Percentiles rank a stretch among this genome's conserved stretches.
phyloP scores from a whole-genome alignment of 2,888 invertebrate genomes.

The Agrochola macilenta region DNA sequence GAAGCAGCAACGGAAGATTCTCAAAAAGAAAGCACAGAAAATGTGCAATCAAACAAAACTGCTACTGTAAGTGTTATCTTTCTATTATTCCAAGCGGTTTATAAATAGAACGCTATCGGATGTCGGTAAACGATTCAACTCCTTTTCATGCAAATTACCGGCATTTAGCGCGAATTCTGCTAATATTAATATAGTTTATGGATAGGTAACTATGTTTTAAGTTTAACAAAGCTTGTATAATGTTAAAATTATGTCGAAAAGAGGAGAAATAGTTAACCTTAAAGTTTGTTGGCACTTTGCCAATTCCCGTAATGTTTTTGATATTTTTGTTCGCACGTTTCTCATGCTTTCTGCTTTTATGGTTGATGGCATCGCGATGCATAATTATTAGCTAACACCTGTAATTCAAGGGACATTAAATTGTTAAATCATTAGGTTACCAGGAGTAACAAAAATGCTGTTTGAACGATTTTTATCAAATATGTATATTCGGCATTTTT shows the following conservation, averaged over 20 bases:
- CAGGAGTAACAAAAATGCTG: slow-evolving; percentile 17
- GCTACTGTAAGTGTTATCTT: slow-evolving; percentile 75
- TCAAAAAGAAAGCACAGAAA: slow-evolving; percentile 77
- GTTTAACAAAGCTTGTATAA: slow-evolving; percentile 15
- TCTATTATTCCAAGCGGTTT: slow-evolving; percentile 71
- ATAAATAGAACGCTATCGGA: slow-evolving; percentile 86
- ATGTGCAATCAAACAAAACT: slow-evolving; percentile 72
- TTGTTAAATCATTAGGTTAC: slow-evolving; percentile 44
- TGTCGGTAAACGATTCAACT: slow-evolving; percentile 76
- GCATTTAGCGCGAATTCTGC: slow-evolving; percentile 11
- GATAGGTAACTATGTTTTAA: slow-evolving; percentile 16
- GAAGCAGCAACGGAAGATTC: slow-evolving; percentile 81
- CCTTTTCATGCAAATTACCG: slow-evolving; percentile 51
- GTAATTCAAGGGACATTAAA: slow-evolving; percentile 39
- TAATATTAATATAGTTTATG: background rate
- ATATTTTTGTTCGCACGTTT: slow-evolving; percentile 88
- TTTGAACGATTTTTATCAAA: slow-evolving; percentile 35
- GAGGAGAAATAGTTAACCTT: slow-evolving; percentile 80
- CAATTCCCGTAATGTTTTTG: slow-evolving; percentile 85
- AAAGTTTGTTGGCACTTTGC: slow-evolving; percentile 81
- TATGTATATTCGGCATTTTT: slow-evolving; percentile 23
- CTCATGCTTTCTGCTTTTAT: slow-evolving; percentile 84
- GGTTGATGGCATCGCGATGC: slow-evolving; percentile 77
- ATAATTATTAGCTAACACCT: slow-evolving; percentile 57
- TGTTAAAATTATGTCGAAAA: slow-evolving; percentile 54